phyloP scores from a whole-genome alignment of 2,888 invertebrate species.

The Cosmia trapezina region DNA sequence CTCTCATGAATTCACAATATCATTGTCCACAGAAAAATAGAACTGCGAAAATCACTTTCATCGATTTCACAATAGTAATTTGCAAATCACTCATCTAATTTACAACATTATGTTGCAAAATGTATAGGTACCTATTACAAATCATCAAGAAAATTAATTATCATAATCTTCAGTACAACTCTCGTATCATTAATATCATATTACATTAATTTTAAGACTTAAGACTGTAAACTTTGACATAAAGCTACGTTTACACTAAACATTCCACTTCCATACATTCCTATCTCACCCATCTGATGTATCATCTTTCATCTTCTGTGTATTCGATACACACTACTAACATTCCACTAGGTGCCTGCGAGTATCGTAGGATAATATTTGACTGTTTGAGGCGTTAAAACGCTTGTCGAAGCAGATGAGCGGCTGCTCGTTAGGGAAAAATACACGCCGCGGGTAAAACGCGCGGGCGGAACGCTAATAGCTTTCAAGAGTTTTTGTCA shows the following conservation, averaged over 20 bases:
- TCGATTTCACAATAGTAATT: slow-evolving; percentile 32
- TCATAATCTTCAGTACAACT: slow-evolving; percentile 1
- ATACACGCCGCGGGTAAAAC: slow-evolving; percentile 42
- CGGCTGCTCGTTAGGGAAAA: slow-evolving; percentile 45
- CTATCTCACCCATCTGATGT: slow-evolving; percentile 38
- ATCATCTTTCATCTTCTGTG: slow-evolving; percentile 56
- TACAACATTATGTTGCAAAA: slow-evolving; percentile 4
- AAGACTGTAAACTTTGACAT: slow-evolving; percentile 57
- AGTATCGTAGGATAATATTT: slow-evolving; percentile 50
- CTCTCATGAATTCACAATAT: slow-evolving; percentile 11
- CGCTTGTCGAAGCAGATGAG: slow-evolving; percentile 56
- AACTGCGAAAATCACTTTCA: slow-evolving; percentile 20
- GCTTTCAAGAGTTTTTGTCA: neutral
- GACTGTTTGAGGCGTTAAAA: slow-evolving; percentile 62
- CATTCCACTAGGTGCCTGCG: slow-evolving; percentile 59
- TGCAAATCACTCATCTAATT: slow-evolving; percentile 24
- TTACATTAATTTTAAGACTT: slow-evolving; percentile 25
- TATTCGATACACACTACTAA: slow-evolving; percentile 49
- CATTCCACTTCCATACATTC: slow-evolving; percentile 55
- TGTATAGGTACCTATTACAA: neutral
- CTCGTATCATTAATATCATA: slow-evolving; percentile 25
- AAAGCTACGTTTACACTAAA: slow-evolving; percentile 43
- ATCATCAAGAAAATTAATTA: slow-evolving; percentile 8
- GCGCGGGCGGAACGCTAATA: slow-evolving; percentile 38
- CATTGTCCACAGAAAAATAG: neutral